These are phyloP conservation scores for Chaetodon auriga DNA, from an alignment of 2,113 vertebrate genomes.

Conservation along the genomic window DNA sequence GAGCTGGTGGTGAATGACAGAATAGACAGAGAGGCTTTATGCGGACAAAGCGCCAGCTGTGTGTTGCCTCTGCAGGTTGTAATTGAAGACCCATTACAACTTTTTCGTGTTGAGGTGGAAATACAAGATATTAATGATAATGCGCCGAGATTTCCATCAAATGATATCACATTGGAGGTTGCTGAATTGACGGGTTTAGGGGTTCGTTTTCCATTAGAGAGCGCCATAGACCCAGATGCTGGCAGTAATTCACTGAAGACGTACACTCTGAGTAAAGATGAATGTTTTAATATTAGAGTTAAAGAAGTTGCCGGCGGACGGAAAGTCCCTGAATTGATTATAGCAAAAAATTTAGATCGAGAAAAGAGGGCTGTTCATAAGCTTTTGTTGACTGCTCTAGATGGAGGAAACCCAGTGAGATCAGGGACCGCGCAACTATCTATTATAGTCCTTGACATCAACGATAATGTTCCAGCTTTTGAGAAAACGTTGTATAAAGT, in stretches of 20 bases:
- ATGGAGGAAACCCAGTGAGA: conserved; percentile 75
- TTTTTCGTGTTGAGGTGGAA: conserved; percentile 86
- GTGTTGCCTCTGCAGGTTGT: conserved; percentile 84
- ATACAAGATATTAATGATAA: conserved; percentile 89
- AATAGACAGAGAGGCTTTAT: conserved; percentile 89
- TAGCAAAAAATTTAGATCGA: conserved; percentile 53
- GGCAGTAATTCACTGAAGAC: conserved; percentile 77
- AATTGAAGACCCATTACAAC: conserved; percentile 85
- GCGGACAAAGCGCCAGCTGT: conserved; percentile 84
- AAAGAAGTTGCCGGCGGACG: conserved; percentile 54
- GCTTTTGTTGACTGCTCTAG: conserved; percentile 79
- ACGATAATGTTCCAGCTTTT: conserved; percentile 90
- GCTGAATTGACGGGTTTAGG: conserved; percentile 78
- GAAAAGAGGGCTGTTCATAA: conserved; percentile 68
- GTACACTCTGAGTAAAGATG: conserved; percentile 70
- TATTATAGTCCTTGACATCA: conserved; percentile 81
- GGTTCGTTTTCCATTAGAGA: conserved; percentile 75
- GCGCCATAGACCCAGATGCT: conserved; percentile 75
- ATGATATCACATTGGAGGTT: conserved; percentile 69
- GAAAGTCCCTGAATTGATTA: conserved; percentile 41
- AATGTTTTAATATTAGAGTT: conserved; percentile 75
- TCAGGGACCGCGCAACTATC: conserved; percentile 69
- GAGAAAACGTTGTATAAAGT: conserved; percentile 86
- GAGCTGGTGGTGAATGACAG: conserved; percentile 85
- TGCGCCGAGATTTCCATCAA: conserved; percentile 69